Conservation (phyloP, 2,797 vertebrate species). For the Phrynocephalus forsythii region DNA sequence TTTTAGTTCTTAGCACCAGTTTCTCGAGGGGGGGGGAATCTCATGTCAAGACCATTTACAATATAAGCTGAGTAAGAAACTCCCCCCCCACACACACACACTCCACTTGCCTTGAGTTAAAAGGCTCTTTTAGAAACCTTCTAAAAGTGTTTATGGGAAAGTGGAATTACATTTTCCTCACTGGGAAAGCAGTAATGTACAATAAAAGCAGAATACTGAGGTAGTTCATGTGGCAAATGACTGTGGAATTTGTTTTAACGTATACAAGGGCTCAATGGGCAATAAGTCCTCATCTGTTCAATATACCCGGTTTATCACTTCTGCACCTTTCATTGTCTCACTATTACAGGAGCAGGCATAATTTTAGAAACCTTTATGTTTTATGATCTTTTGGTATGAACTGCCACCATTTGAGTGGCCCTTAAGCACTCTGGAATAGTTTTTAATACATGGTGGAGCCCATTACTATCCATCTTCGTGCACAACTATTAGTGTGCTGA, state of each 20-base stretch:
- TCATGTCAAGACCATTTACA: neutral
- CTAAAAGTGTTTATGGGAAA: slow-evolving; percentile 30
- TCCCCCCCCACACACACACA: no score
- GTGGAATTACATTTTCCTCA: slow-evolving; percentile 3
- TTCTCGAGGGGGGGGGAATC: neutral
- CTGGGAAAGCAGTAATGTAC: slow-evolving; percentile 1
- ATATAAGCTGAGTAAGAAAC: neutral
- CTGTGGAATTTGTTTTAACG: neutral
- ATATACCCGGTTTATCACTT: neutral
- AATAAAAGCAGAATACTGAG: slow-evolving; percentile 13
- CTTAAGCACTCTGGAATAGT: neutral
- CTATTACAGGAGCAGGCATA: slow-evolving; percentile 11
- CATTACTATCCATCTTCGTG: neutral
- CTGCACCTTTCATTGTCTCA: neutral
- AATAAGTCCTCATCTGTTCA: neutral
- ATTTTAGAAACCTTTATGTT: neutral
- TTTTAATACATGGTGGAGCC: neutral
- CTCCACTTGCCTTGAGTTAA: neutral
- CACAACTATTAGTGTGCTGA: neutral
- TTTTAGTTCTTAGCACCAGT: neutral
- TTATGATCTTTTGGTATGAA: slow-evolving; percentile 5
- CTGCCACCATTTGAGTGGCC: neutral
- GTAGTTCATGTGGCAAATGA: neutral
- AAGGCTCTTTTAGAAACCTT: neutral
- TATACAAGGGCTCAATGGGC: neutral